Evolutionary conservation across 2,888 invertebrate species (phyloP).

Genomic region (Cephus spinipes): DNA sequence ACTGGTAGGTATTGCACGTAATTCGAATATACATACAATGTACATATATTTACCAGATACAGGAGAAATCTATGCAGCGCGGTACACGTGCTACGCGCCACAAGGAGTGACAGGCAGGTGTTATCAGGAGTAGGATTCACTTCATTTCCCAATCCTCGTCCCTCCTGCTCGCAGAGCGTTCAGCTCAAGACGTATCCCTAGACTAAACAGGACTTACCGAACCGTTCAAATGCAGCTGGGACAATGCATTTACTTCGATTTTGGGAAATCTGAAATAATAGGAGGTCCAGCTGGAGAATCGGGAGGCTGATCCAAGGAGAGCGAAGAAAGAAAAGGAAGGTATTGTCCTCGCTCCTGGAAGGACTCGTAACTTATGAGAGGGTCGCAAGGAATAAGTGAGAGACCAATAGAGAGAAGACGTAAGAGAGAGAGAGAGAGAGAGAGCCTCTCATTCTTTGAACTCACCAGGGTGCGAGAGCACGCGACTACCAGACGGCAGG

Average conservation of each 20-base stretch:
- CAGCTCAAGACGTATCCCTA: not conserved
- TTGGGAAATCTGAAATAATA: not conserved
- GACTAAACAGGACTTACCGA: not conserved
- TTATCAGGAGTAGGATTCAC: not conserved
- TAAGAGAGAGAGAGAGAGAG: not conserved
- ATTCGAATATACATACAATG: not conserved
- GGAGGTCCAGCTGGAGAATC: not conserved
- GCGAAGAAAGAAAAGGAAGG: slow-evolving; percentile 4
- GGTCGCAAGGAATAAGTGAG: not conserved
- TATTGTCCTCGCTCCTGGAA: not conserved
- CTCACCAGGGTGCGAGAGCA: slow-evolving; percentile 50
- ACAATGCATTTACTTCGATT: not conserved
- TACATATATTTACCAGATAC: not conserved
- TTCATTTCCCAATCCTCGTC: not conserved
- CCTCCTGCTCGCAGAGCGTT: not conserved
- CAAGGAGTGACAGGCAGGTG: not conserved
- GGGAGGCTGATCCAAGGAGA: not conserved
- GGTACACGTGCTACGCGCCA: not conserved
- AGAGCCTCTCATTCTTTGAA: not conserved
- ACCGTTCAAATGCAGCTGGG: not conserved
- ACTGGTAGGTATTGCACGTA: not conserved
- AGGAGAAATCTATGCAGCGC: not conserved
- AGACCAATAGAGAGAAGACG: not conserved
- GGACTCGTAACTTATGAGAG: not conserved
- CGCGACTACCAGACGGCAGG: slow-evolving; percentile 65